These are phyloP conservation scores for Podotricha telesiphe DNA, from an alignment of 2,888 invertebrate genomes.

Conservation along the genomic window DNA sequence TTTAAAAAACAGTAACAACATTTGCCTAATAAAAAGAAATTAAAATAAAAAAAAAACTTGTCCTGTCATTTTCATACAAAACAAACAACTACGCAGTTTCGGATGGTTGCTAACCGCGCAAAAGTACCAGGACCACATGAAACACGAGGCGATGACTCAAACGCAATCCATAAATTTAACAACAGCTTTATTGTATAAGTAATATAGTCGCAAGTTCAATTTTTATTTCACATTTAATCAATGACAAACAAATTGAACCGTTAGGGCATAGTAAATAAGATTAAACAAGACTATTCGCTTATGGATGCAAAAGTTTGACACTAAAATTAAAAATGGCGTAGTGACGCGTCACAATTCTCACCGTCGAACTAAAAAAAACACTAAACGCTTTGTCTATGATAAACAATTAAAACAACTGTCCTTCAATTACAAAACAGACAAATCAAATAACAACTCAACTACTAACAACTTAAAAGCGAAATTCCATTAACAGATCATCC, in stretches of 20 bases:
- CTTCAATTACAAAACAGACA: too few relatives aligned
- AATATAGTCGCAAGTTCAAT: conserved; percentile 26
- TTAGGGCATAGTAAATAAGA: conserved; percentile 3
- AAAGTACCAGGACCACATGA: conserved; percentile 51
- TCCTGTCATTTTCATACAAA: background rate
- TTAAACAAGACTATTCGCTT: background rate
- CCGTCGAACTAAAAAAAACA: background rate
- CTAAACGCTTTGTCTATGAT: background rate
- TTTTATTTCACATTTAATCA: background rate
- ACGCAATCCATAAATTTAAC: conserved; percentile 24
- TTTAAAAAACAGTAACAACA: background rate
- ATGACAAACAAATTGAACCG: conserved; percentile 2
- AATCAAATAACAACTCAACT: background rate
- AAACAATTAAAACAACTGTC: background rate
- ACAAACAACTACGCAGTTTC: conserved; percentile 26
- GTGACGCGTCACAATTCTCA: background rate
- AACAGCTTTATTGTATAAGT: conserved; percentile 33
- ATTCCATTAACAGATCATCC: conserved; percentile 15
- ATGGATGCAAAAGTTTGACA: background rate
- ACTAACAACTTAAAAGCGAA: background rate
- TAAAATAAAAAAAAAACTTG: background rate
- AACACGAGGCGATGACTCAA: conserved; percentile 39
- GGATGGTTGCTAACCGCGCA: conserved; percentile 45
- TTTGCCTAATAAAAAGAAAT: background rate
- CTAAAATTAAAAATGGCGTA: background rate